These are phyloP conservation scores for Diachasmimorpha longicaudata DNA, from an alignment of 1,140 invertebrate species.

Conservation along the genomic window DNA sequence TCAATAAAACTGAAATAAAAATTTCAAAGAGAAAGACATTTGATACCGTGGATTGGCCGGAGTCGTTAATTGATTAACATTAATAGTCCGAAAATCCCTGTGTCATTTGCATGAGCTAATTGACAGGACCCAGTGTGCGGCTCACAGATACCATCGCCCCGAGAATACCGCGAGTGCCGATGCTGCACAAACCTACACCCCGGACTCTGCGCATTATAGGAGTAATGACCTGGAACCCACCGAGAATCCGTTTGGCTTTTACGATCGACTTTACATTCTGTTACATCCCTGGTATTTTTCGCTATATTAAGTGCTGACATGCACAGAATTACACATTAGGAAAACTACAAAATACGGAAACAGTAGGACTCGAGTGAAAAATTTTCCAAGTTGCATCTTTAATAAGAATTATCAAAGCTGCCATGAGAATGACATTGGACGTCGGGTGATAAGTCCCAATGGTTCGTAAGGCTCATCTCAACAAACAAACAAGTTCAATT, in stretches of 20 bases:
- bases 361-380: no score
- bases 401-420: no score
- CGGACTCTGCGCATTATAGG: neutral
- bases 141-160: neutral
- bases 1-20: no score
- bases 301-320: no score
- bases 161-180: neutral
- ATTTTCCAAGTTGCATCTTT: no score
- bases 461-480: no score
- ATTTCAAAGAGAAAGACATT: neutral
- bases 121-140: neutral
- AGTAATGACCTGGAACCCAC: neutral
- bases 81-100: neutral
- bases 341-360: no score
- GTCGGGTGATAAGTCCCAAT: no score
- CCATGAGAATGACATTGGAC: no score
- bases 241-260: conserved; percentile 8
- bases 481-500: no score
- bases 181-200: neutral
- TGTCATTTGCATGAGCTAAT: conserved; percentile 17
- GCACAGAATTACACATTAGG: no score
- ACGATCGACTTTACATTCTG: conserved; percentile 3
- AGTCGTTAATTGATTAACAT: neutral
- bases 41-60: neutral
- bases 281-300: conserved; percentile 57